Conservation (phyloP, 2,888 invertebrate genomes). For the Micoletzkya japonica region DNA sequence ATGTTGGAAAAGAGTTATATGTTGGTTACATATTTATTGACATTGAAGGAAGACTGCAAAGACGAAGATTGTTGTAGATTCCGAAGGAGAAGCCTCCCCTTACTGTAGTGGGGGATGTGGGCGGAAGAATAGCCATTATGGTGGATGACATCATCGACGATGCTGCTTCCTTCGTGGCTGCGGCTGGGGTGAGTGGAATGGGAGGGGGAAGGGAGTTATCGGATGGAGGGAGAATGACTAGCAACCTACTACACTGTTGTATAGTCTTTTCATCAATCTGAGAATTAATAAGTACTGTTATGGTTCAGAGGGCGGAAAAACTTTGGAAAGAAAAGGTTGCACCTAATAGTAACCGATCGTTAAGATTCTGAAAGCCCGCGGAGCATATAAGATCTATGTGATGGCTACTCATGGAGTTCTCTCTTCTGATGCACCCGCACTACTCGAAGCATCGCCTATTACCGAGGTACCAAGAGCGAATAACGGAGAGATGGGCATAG, state of each 20-base stretch:
- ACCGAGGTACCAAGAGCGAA: slow-evolving; percentile 78
- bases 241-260: too few species aligned
- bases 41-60: too few species aligned
- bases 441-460: slow-evolving; percentile 93
- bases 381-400: slow-evolving; percentile 96
- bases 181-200: slow-evolving; percentile 76
- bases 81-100: slow-evolving; percentile 98
- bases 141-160: slow-evolving; percentile 71
- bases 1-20: too few species aligned
- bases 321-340: neutral
- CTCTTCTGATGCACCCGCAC: slow-evolving; percentile 90
- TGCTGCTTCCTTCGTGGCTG: slow-evolving; percentile 92
- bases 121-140: slow-evolving; percentile 95
- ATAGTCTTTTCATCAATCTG: too few species aligned
- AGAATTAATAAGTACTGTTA: too few species aligned
- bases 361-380: slow-evolving; percentile 91
- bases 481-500: neutral
- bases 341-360: slow-evolving; percentile 81
- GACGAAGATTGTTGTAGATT: slow-evolving; percentile 23
- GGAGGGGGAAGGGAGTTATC: too few species aligned
- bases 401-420: slow-evolving; percentile 95
- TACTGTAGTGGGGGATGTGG: slow-evolving; percentile 96
- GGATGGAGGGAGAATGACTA: too few species aligned
- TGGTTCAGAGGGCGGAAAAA: neutral
- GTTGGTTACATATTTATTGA: too few species aligned